Evolutionary conservation across 1,140 invertebrate genomes (phyloP), one percentile per base, ranked within the genome.

Genomic region (Drosophila tristis): DNA sequence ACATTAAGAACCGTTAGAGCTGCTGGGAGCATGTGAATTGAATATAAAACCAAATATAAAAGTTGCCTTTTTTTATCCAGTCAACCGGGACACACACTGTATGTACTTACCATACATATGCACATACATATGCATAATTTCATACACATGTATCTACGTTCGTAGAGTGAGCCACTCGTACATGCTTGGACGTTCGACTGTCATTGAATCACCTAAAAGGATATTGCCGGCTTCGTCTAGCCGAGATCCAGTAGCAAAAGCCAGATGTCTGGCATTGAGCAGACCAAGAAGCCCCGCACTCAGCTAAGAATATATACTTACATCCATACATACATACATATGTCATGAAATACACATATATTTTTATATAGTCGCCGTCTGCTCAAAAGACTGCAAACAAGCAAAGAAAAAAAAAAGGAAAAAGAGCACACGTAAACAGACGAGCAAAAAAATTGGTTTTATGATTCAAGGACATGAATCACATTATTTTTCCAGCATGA

Each of bases 381-480:
- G 84, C 68, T 84, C 76, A 65, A 82, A 87, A 86, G 84, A 87
- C 75, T 84, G 82, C 82, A 87, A 87, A 87, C 82, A 87, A 89
- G 89, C 86, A 86, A 59, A 54, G 78, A 75, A 20, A 4, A 80
- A 75, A 75, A 76, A 80, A 58, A 65, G 39, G 70, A 60, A 74
- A 79, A 72, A 75, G 80, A 79, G 78, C 66, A 55, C 71, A 72
- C 66, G 58, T 57, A 78, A 44, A 71, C 73, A 65, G 54, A 71
- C 74, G 62, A 64, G 79, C 16, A 71, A 89, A 85, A 82, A 87
- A 87, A 87, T 87, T 87, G 84, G 84, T 87, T 79, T 89, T 87
- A 84, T 87, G 84, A 87, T 87, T 87, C 84, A 87, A 87, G 84
- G 84, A 87, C 84, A 89, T 87, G 84, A 87, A 87, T 87, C 84